phyloP scores from a whole-genome alignment of 2,888 invertebrate species.

The Andrena flavipes region DNA sequence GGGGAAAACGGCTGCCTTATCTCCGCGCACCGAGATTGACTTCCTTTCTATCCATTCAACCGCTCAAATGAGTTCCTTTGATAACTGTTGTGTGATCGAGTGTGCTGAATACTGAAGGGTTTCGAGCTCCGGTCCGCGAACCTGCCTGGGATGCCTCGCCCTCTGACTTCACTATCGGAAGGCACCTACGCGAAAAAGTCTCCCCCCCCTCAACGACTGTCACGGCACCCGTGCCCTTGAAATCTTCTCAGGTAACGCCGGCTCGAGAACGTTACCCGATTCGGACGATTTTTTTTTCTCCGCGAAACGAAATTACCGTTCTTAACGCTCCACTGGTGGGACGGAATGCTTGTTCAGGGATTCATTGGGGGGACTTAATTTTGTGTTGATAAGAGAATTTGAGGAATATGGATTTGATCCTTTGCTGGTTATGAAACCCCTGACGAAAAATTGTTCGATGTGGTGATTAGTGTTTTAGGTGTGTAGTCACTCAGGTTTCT shows the following conservation, averaged over 20 bases:
- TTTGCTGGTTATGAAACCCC: too few relatives aligned
- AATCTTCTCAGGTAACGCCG: slow-evolving; percentile 25
- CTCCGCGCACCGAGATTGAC: slow-evolving; percentile 84
- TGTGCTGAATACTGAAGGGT: slow-evolving; percentile 84
- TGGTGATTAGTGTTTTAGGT: too few relatives aligned
- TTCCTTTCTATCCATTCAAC: slow-evolving; percentile 84
- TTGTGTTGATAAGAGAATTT: too few relatives aligned
- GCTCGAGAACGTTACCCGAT: not conserved
- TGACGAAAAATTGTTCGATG: too few relatives aligned
- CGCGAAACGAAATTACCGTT: not conserved
- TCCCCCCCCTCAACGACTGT: slow-evolving; percentile 42
- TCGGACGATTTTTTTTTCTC: not conserved
- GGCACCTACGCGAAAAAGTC: slow-evolving; percentile 55
- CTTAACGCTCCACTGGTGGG: too few relatives aligned
- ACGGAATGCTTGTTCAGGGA: not conserved
- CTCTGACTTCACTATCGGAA: slow-evolving; percentile 64
- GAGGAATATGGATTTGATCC: too few relatives aligned
- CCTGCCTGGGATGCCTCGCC: slow-evolving; percentile 65
- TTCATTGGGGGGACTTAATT: too few relatives aligned
- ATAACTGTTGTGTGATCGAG: slow-evolving; percentile 85
- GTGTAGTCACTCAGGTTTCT: too few relatives aligned
- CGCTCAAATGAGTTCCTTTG: slow-evolving; percentile 85
- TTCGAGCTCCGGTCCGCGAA: slow-evolving; percentile 75
- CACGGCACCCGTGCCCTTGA: slow-evolving; percentile 50
- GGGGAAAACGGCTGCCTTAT: slow-evolving; percentile 81